Percentiles rank a stretch among this genome's conserved stretches.
Evolutionary conservation across 2,888 invertebrate species (phyloP).

Genomic region (Tuta absoluta): DNA sequence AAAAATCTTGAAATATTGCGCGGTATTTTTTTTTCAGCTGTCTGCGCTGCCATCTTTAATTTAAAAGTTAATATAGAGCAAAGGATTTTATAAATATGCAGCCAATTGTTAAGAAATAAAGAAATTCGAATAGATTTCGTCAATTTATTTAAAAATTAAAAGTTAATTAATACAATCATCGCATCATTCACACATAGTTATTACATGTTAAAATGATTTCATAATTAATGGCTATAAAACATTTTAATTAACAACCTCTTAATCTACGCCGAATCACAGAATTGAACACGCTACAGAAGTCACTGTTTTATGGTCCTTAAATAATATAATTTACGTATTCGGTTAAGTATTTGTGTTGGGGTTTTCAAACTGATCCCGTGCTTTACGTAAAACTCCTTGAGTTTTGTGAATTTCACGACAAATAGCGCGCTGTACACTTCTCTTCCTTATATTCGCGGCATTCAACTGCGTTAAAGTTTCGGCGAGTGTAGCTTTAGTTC

Average conservation of each 20-base stretch:
- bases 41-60: background rate
- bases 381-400: conserved; percentile 87
- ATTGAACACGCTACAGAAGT: conserved; percentile 15
- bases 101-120: background rate
- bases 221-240: conserved; percentile 2
- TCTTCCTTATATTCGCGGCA: conserved; percentile 89
- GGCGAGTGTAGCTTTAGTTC: conserved; percentile 87
- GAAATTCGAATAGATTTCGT: background rate
- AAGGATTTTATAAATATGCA: background rate
- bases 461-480: conserved; percentile 88
- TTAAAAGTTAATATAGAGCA: background rate
- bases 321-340: background rate
- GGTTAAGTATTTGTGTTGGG: conserved; percentile 34
- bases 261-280: conserved; percentile 17
- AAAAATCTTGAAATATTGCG: background rate
- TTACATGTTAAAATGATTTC: background rate
- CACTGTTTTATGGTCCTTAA: background rate
- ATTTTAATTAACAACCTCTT: conserved; percentile 5
- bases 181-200: background rate
- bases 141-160: background rate
- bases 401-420: conserved; percentile 90
- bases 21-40: background rate
- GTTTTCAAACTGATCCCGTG: conserved; percentile 86
- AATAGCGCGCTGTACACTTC: conserved; percentile 91
- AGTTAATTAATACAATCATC: conserved; percentile 4